Conservation (phyloP, 2,888 invertebrate genomes). For the Mayetiola destructor region DNA sequence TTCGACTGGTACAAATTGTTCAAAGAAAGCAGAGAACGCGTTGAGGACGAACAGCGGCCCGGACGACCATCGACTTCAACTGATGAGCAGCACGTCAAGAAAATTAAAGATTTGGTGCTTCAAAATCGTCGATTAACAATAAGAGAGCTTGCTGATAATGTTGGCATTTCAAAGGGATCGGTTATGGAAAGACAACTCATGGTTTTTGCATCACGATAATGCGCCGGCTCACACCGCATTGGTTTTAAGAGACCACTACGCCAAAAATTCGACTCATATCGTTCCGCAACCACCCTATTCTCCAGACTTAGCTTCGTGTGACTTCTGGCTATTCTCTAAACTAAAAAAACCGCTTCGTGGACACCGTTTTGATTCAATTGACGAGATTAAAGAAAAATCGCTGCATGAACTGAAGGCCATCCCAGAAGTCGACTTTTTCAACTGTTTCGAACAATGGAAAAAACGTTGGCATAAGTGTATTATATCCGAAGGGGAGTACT, state of each 20-base stretch:
- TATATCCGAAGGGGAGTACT: background rate
- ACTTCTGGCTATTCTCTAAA: conserved; percentile 19
- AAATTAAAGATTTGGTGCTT: conserved; percentile 17
- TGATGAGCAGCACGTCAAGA: conserved; percentile 16
- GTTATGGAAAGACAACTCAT: conserved; percentile 15
- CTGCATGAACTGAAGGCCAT: background rate
- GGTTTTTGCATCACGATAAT: conserved; percentile 20
- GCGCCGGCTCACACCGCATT: conserved; percentile 18
- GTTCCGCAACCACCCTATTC: background rate
- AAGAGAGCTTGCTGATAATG: conserved; percentile 15
- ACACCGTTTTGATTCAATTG: conserved; percentile 5
- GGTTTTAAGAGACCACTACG: conserved; percentile 20
- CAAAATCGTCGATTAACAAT: conserved; percentile 16
- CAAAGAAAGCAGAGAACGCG: conserved; percentile 13
- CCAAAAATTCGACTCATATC: conserved; percentile 16
- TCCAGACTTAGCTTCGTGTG: conserved; percentile 18
- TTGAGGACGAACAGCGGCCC: conserved; percentile 14
- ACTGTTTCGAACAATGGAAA: background rate
- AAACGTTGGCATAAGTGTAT: conserved; percentile 4
- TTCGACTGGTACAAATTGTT: conserved; percentile 5
- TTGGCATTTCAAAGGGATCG: conserved; percentile 15
- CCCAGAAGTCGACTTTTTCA: background rate
- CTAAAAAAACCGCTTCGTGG: conserved; percentile 2
- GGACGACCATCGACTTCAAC: conserved; percentile 17
- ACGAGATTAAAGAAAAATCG: background rate